These are phyloP conservation scores for Diadema setosum DNA, from an alignment of 35 echinoderm and acorn worm genomes.

Conservation along the genomic window DNA sequence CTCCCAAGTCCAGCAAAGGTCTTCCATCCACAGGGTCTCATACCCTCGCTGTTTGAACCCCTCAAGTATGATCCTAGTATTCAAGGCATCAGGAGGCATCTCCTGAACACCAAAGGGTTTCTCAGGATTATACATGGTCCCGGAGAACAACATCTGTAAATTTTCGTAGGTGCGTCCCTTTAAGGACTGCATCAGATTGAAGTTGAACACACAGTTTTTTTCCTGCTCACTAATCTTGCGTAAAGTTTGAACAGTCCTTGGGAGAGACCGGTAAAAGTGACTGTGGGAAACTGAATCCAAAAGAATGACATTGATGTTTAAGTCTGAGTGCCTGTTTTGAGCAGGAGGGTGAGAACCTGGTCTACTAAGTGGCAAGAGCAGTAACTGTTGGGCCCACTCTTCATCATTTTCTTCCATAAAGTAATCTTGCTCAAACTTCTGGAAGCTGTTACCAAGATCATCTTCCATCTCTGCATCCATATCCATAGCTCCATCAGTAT, in stretches of 20 bases:
- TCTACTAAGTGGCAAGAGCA: constrained; percentile 52
- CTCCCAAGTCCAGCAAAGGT: constrained; percentile 85
- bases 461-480: constrained; percentile 18
- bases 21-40: constrained; percentile 67
- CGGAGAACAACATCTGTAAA: constrained; percentile 63
- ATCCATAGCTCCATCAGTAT: neutral
- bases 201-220: constrained; percentile 52
- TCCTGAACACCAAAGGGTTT: constrained; percentile 52
- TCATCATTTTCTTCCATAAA: neutral
- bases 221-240: constrained; percentile 16
- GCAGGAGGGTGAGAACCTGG: neutral
- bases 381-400: constrained; percentile 34
- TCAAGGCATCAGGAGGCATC: constrained; percentile 49
- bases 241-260: constrained; percentile 49
- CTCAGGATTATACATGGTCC: constrained; percentile 32
- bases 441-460: neutral
- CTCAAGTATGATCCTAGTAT: constrained; percentile 10
- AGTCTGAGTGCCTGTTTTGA: neutral
- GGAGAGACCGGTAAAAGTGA: constrained; percentile 79
- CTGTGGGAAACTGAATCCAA: constrained; percentile 87
- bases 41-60: constrained; percentile 65
- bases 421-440: neutral
- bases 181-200: constrained; percentile 78
- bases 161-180: constrained; percentile 90
- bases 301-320: constrained; percentile 78